Conservation (phyloP, 2,888 invertebrate genomes). For the Blastobasis adustella region DNA sequence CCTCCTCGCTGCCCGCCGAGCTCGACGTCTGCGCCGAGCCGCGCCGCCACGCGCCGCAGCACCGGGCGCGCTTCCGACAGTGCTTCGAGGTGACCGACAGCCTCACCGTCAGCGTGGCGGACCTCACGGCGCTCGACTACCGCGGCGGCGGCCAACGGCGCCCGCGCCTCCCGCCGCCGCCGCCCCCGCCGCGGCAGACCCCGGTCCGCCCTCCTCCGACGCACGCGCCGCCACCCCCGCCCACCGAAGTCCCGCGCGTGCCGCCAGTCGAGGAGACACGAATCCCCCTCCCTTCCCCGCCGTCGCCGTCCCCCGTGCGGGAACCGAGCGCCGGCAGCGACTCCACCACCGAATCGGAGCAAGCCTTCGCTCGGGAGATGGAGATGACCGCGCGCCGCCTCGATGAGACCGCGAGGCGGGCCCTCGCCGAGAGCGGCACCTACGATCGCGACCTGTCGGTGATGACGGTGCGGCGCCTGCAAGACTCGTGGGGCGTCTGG, state of each 20-base stretch:
- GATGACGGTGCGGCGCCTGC: conserved; percentile 64
- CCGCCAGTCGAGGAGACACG: conserved; percentile 30
- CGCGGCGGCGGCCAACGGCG: conserved; percentile 53
- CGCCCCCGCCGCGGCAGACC: conserved; percentile 24
- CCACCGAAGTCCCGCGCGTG: conserved; percentile 13
- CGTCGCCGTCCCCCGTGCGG: conserved; percentile 39
- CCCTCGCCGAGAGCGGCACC: conserved; percentile 67
- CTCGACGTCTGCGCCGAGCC: conserved; percentile 76
- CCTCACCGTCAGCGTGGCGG: conserved; percentile 77
- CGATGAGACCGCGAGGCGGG: conserved; percentile 54
- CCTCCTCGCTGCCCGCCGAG: conserved; percentile 77
- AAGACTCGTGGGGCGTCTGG: conserved; percentile 69
- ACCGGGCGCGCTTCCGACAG: conserved; percentile 62
- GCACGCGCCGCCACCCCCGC: conserved; percentile 21
- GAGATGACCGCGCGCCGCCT: conserved; percentile 61
- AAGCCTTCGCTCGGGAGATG: conserved; percentile 62
- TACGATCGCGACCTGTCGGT: conserved; percentile 75
- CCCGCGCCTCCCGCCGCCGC: conserved; percentile 56
- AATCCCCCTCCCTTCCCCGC: conserved; percentile 42
- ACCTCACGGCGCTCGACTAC: conserved; percentile 76
- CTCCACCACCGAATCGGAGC: conserved; percentile 66
- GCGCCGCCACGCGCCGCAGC: conserved; percentile 35
- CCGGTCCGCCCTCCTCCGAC: conserved; percentile 27
- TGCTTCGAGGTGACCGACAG: conserved; percentile 61
- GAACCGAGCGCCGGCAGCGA: conserved; percentile 65